Conservation (phyloP, 1,140 invertebrate genomes). For the Danaus plexippus region DNA sequence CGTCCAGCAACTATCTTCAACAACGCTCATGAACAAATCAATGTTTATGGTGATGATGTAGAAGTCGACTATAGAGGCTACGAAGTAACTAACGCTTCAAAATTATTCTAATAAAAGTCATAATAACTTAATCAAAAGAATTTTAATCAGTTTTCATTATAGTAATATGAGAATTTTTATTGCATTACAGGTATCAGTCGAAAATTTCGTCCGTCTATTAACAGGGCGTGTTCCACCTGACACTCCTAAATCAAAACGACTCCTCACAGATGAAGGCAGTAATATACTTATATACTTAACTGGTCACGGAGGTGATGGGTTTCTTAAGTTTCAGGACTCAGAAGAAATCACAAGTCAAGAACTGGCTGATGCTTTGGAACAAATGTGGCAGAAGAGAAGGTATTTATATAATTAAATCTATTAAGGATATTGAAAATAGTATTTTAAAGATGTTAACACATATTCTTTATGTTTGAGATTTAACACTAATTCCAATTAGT, state of each 20-base stretch:
- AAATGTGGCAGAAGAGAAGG: constrained; percentile 99
- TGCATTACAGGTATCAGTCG: constrained; percentile 88
- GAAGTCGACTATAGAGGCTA: constrained; percentile 99
- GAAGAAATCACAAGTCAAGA: constrained; percentile 99
- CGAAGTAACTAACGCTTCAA: constrained; percentile 77
- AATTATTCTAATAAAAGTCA: background rate
- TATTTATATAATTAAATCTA: constrained; percentile 36
- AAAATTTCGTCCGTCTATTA: constrained; percentile 97
- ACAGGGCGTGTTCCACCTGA: constrained; percentile 92
- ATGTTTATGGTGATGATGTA: constrained; percentile 99
- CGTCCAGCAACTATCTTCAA: constrained; percentile 98
- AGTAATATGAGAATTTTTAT: constrained; percentile 9
- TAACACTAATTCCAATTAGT: no score
- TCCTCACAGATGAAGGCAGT: constrained; percentile 96
- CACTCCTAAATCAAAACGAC: constrained; percentile 94
- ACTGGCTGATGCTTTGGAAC: constrained; percentile 97
- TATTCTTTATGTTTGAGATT: no score
- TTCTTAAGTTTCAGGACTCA: constrained; percentile 99
- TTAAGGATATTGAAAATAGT: no score
- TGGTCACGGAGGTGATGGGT: constrained; percentile 98
- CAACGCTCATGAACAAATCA: constrained; percentile 97
- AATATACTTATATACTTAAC: constrained; percentile 98
- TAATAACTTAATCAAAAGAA: no score
- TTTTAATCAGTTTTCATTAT: background rate
- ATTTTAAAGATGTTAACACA: no score